Evolutionary conservation across 2,888 invertebrate genomes (phyloP).

Genomic region (Mesoligia furuncula): DNA sequence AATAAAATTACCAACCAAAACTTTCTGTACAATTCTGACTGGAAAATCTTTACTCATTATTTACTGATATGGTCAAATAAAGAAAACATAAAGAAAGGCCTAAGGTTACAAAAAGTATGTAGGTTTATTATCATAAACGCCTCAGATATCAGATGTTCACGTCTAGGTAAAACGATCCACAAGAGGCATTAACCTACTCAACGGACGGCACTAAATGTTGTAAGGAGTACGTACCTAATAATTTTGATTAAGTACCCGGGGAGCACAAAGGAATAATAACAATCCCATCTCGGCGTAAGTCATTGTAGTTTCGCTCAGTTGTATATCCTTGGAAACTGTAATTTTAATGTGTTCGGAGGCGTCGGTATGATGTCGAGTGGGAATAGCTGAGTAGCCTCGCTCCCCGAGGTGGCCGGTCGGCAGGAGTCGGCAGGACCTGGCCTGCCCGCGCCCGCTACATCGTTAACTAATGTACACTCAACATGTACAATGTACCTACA

Average conservation of each 20-base stretch:
- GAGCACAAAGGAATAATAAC: constrained; percentile 88
- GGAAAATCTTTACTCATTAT: neutral
- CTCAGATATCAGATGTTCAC: constrained; percentile 64
- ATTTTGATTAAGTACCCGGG: constrained; percentile 87
- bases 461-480: constrained; percentile 74
- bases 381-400: constrained; percentile 76
- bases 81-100: too few relatives aligned
- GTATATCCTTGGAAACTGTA: constrained; percentile 87
- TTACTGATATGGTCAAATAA: neutral
- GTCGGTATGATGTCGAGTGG: constrained; percentile 82
- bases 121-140: neutral
- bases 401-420: constrained; percentile 74
- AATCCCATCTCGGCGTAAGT: constrained; percentile 84
- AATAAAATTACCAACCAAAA: neutral
- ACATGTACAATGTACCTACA: constrained; percentile 60
- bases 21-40: neutral
- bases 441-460: constrained; percentile 60
- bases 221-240: constrained; percentile 76
- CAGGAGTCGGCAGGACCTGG: constrained; percentile 58
- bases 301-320: constrained; percentile 82
- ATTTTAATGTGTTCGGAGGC: constrained; percentile 88
- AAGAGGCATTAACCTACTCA: constrained; percentile 71
- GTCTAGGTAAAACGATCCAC: constrained; percentile 40
- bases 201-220: constrained; percentile 69
- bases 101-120: neutral